phyloP scores from a whole-genome alignment of 2,888 invertebrate species.

The Hypercompe scribonia region DNA sequence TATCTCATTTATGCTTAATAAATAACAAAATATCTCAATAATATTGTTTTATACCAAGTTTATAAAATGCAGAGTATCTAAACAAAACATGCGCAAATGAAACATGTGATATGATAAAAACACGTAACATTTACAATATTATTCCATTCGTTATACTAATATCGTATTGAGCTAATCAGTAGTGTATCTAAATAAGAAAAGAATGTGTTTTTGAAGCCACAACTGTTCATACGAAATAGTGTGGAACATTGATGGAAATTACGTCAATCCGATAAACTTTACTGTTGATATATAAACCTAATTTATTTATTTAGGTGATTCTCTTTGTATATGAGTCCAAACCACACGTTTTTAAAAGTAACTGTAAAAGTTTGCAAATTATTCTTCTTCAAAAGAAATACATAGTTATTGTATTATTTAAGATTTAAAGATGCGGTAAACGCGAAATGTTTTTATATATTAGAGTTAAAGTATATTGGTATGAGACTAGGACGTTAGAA shows the following conservation, averaged over 20 bases:
- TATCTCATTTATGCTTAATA: slow-evolving; percentile 34
- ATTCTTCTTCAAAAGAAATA: neutral
- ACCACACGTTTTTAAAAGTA: neutral
- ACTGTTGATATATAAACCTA: neutral
- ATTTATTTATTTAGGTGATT: slow-evolving; percentile 1
- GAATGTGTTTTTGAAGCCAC: neutral
- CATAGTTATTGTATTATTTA: neutral
- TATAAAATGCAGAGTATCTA: slow-evolving; percentile 28
- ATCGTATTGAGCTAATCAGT: neutral
- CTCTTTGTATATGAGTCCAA: neutral
- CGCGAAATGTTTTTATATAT: neutral
- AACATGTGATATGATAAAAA: neutral
- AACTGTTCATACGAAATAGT: slow-evolving; percentile 29
- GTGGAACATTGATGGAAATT: slow-evolving; percentile 13
- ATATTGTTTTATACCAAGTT: slow-evolving; percentile 33
- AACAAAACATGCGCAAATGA: slow-evolving; percentile 3
- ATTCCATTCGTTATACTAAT: neutral
- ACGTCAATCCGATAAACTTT: neutral
- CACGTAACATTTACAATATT: neutral
- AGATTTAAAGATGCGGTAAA: neutral
- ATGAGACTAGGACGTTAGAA: neutral
- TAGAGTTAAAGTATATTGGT: no score
- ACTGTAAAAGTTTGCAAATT: neutral
- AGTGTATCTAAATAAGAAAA: neutral
- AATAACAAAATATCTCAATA: slow-evolving; percentile 38